These are phyloP conservation scores for Onthophagus sagittarius DNA, from an alignment of 2,888 invertebrate genomes.

Conservation along the genomic window DNA sequence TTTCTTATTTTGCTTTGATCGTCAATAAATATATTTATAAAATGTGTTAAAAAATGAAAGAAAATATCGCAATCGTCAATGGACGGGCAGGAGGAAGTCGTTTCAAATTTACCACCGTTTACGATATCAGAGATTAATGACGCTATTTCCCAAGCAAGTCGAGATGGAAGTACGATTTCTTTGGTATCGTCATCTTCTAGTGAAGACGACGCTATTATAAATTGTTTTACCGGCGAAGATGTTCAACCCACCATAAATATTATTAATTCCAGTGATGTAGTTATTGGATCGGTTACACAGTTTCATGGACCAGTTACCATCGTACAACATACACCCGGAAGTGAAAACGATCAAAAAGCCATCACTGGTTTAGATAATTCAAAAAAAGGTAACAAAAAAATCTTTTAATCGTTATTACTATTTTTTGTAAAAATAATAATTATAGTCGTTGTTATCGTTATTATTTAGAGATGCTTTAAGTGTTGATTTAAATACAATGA, in stretches of 20 bases:
- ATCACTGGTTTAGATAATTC: background rate
- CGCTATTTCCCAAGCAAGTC: background rate
- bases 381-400: constrained; percentile 2
- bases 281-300: constrained; percentile 54
- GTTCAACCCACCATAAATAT: constrained; percentile 44
- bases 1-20: background rate
- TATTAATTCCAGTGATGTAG: constrained; percentile 52
- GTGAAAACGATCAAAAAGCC: background rate
- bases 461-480: background rate
- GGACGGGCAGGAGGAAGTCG: constrained; percentile 11
- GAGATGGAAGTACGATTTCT: background rate
- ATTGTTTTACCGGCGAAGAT: constrained; percentile 4
- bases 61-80: constrained; percentile 4
- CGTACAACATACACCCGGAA: constrained; percentile 39
- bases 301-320: constrained; percentile 54
- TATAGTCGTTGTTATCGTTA: background rate
- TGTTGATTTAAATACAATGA: constrained; percentile 4
- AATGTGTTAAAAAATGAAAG: background rate
- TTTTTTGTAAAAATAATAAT: background rate
- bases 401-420: background rate
- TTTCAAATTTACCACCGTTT: constrained; percentile 14
- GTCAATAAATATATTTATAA: background rate
- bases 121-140: background rate
- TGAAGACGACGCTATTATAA: constrained; percentile 12
- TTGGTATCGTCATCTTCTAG: constrained; percentile 5